Evolutionary conservation across 2,888 invertebrate genomes (phyloP), one percentile per base, ranked within the genome.

Genomic region (Cheilosia grossa): DNA sequence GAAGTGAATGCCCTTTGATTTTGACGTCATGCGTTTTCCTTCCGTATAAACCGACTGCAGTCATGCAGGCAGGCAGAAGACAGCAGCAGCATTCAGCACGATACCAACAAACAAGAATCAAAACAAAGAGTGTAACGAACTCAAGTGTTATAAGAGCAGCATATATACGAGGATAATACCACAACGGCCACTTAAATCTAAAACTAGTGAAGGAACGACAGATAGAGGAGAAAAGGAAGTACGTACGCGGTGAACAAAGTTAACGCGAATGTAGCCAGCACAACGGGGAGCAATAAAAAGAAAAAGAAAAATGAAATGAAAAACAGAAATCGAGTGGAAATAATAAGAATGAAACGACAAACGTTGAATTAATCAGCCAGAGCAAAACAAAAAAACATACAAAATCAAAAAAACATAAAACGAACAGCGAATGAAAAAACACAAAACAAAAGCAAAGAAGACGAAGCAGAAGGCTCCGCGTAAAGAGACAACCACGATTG

Each of bases 41-140:
- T 66, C 19, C n/a, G 3, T 0, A 37, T 6, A 63, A 47, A 27
- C 66, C 33, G 37, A 42, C 15, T 47, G 47, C 47, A 47, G 13
- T 13, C 6, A 30, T 59, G n/a, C 44, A 72, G 10, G 42, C 42
- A 49, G 17, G 49, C 9, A 51, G 56, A 21, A 70, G 44, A 37
- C 37, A 37, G 37, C 37, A 37, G 37, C 33, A 33, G 15, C 59
- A 44, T 24, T 24, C 33, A 66, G 5, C 24, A 54, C 30, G 56
- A 54, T 49, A 61, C 53, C 67, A 78, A 79, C 79, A 79, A 74
- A 79, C 73, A 24, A 74, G 83, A 83, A 83, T 74, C 83, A 83
- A 83, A 83, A 83, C 83, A 83, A 83, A 75, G 83, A 80, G 83
- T 66, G 74, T 80, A 83, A 80, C 70, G 83, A 83, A 83, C 83